Evolutionary conservation across 2,888 invertebrate genomes (phyloP).

Genomic region (Pherbina coryleti): DNA sequence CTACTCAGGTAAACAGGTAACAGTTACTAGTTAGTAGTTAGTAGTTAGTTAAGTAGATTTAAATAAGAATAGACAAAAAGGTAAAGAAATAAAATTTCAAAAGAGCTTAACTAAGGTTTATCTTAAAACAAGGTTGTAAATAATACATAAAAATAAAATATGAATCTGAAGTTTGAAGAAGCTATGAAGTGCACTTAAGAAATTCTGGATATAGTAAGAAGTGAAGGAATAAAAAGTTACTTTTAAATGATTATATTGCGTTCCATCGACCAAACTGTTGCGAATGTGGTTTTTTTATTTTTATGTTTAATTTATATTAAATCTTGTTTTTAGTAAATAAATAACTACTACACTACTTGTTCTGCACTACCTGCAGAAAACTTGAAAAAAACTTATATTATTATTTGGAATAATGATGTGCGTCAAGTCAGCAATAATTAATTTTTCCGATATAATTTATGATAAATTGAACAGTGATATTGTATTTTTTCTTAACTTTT

Average conservation of each 20-base stretch:
- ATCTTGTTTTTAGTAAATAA: not conserved
- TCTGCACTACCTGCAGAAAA: not conserved
- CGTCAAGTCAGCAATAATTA: too few species aligned
- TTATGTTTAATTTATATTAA: not conserved
- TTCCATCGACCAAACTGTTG: conserved; percentile 56
- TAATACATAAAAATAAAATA: conserved; percentile 3
- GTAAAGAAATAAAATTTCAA: not conserved
- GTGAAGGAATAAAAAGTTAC: too few species aligned
- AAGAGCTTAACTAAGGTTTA: too few species aligned
- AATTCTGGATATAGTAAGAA: too few species aligned
- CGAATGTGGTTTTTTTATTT: not conserved
- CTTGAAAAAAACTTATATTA: too few species aligned
- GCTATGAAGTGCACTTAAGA: too few species aligned
- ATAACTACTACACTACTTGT: not conserved
- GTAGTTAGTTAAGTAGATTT: not conserved
- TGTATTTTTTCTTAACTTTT: too few species aligned
- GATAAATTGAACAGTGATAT: too few species aligned
- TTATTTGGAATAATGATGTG: too few species aligned
- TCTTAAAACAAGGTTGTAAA: not conserved
- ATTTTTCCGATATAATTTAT: too few species aligned
- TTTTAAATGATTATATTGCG: conserved; percentile 51
- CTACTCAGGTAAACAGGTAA: conserved; percentile 11
- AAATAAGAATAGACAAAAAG: not conserved
- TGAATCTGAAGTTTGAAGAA: not conserved
- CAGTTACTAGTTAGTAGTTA: not conserved